Base-by-base conservation (phyloP, 1,140 invertebrate species). In the Tetragonula clypearis region DNA sequence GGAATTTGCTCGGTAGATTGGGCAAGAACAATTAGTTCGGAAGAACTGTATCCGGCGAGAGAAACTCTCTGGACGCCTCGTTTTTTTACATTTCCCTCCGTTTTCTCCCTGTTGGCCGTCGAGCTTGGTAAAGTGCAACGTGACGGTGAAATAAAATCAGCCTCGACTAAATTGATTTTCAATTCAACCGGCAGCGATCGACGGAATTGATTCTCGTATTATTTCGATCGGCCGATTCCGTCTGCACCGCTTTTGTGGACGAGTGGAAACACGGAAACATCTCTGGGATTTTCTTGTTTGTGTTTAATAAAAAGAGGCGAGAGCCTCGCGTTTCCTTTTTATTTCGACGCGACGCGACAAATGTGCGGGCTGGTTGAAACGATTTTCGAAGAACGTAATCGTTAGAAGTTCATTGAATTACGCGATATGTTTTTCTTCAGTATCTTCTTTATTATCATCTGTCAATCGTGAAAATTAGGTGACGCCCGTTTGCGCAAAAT, bases 191-290 rank as follows among this genome's bases (percentile, higher is more conserved):
- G 55, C 66, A 55, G 55, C 26, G 21, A 41, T 4, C 60, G 30
- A 17, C 3, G 62, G 19, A 83, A 87, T 83, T 76, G 86, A 87
- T 87, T 88, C 80, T 82, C 62, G 65, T 84, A 84, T 87, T 83
- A 88, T 86, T 73, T 87, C 75, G 55, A 84, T 88, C 80, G 56
- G 55, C 15, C 56, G 60, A 55, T 76, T 77, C 72, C 84, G 60
- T n/a, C 65, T 73, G 30, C 30, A 30, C 30, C 41, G 58, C n/a
- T n/a, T 35, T n/a, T 60, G 76, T 26, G 77, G 30, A 19, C 19
- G 11, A 58, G 15, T 15, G 30, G 69, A 73, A 79, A 73, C 17
- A 17, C 76, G 68, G 53, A 5, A 49, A 55, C 79, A 49, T 53
- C 30, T 55, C 19, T 19, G 2, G 9, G 56, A 6, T 21, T 14